These are phyloP conservation scores for Poeciliopsis prolifica DNA, from an alignment of 2,113 vertebrate species.

Conservation along the genomic window DNA sequence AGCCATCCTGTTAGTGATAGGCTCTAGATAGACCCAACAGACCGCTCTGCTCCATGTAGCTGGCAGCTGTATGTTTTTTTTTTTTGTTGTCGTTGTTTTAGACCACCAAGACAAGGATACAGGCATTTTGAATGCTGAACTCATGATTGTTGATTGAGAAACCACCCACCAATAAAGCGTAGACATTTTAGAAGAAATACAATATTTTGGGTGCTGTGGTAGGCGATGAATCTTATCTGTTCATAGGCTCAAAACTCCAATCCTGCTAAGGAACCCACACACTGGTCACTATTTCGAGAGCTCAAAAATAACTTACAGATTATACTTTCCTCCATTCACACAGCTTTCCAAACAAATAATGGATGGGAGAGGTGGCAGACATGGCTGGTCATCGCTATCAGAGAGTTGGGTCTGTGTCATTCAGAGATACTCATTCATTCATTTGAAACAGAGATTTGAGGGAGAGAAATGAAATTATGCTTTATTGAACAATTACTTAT, in stretches of 20 bases:
- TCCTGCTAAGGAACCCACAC: neutral
- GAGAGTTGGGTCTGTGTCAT: too few relatives aligned
- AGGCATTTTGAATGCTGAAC: constrained; percentile 48
- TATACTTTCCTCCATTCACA: neutral
- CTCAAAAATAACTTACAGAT: neutral
- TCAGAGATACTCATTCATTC: neutral
- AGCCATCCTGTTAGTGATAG: constrained; percentile 64
- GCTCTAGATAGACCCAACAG: constrained; percentile 48
- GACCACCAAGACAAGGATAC: constrained; percentile 34
- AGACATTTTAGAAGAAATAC: neutral
- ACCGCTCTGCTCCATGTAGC: constrained; percentile 45
- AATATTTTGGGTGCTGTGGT: neutral
- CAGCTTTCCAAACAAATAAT: neutral
- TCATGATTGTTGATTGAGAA: constrained; percentile 49
- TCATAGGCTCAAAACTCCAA: neutral
- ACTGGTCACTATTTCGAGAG: neutral
- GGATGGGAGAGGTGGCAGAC: too few relatives aligned
- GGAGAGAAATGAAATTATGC: neutral
- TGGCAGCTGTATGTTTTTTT: constrained; percentile 47
- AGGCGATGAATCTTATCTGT: neutral
- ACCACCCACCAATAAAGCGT: constrained; percentile 52
- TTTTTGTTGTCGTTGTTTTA: constrained; percentile 10
- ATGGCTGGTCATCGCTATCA: too few relatives aligned
- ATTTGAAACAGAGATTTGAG: neutral
- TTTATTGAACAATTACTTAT: neutral